Evolutionary conservation across 2,797 vertebrate species (phyloP), one percentile per base, ranked within the genome.

Genomic region (Chloroceryle amazona): DNA sequence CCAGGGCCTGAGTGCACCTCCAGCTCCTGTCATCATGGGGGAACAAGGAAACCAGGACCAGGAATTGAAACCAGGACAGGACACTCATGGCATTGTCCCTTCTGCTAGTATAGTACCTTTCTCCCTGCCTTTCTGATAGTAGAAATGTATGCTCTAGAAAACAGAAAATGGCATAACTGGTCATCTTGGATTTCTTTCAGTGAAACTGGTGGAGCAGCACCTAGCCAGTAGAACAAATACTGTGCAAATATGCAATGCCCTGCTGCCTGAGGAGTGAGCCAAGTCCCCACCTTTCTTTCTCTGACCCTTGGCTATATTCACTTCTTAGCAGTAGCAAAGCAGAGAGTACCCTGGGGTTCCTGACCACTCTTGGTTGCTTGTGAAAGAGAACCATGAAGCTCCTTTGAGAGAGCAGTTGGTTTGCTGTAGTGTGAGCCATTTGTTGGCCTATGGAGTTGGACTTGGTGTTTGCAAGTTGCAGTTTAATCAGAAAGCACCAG

Each of bases 11-110:
- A 90, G 93, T 95, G 89, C 90, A 90, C 68, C 94, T 96, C 86
- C 90, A 94, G 75, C 92, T 96, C 86, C 91, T 94, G 91, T 92
- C 90, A 81, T 81, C 65, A 54, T 68, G 65, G 74, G 96, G 92
- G 86, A 97, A 97, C 90, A 96, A 96, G 91, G 95, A 94, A 96
- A 96, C 70, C 93, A 96, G 88, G 79, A 97, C 83, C 94, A 97
- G 92, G 91, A 97, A 91, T 25, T 81, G 65, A 94, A 95, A 96
- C 61, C 54, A 83, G 91, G 33, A 94, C 84, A 94, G 95, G 86
- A 92, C 42, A 37, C n/a, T 81, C 54, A 26, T 62, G 81, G 78
- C 89, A 65, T 94, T 95, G 86, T 94, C 90, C 74, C 61, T 85
- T 85, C 76, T 85, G 61, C 70, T 93, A 81, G 68, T 22, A 11